Percentiles rank a stretch among this genome's conserved stretches.
phyloP scores from a whole-genome alignment of 2,113 vertebrate species.

The Pseudorasbora parva region DNA sequence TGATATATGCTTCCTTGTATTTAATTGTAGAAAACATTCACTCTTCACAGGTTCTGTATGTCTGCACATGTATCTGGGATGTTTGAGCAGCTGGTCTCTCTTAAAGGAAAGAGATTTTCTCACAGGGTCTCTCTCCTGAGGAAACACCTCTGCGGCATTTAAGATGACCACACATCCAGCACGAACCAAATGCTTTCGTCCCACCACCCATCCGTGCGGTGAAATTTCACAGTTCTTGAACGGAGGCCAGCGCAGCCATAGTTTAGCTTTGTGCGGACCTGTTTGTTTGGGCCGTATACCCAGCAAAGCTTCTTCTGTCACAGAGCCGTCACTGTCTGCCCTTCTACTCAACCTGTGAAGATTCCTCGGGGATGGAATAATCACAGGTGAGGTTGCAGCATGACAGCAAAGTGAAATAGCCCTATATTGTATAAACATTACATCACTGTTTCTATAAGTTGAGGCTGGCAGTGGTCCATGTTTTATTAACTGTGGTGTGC shows the following conservation, averaged over 20 bases:
- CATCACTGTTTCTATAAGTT: constrained; percentile 72
- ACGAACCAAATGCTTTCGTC: constrained; percentile 47
- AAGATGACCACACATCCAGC: constrained; percentile 57
- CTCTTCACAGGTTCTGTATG: neutral
- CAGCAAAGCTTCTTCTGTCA: constrained; percentile 57
- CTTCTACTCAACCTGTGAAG: constrained; percentile 57
- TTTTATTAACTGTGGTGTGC: constrained; percentile 59
- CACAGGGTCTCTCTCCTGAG: constrained; percentile 46
- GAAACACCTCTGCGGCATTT: constrained; percentile 55
- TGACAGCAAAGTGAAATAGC: constrained; percentile 76
- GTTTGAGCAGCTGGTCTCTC: constrained; percentile 57
- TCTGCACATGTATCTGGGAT: constrained; percentile 27
- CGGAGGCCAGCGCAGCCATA: constrained; percentile 39
- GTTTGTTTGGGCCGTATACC: constrained; percentile 45
- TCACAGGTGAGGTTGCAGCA: constrained; percentile 74
- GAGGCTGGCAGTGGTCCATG: constrained; percentile 71
- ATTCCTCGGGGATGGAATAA: constrained; percentile 75
- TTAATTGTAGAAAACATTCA: neutral
- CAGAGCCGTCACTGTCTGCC: constrained; percentile 68
- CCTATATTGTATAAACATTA: constrained; percentile 79
- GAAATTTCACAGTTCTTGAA: constrained; percentile 52
- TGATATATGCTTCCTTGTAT: neutral
- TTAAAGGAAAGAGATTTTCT: constrained; percentile 52
- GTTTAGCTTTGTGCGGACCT: constrained; percentile 45
- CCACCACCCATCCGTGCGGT: constrained; percentile 41